Conservation (phyloP, 1,140 invertebrate species). For the Sycophila sp. region DNA sequence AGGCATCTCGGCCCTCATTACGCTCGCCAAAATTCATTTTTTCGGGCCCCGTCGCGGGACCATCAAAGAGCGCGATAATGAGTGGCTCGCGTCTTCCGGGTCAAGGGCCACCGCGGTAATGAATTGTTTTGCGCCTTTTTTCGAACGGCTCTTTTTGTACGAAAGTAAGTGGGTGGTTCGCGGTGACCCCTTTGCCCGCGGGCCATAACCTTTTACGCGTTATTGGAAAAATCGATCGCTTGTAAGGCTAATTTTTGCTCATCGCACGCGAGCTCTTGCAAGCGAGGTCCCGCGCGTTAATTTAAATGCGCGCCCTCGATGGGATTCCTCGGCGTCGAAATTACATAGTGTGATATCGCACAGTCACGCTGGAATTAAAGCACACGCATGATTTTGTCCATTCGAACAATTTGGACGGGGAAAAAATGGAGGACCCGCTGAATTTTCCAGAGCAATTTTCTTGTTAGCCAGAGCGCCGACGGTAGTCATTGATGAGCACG, state of each 20-base stretch:
- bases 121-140: conserved; percentile 54
- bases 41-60: conserved; percentile 35
- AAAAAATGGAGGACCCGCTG: too few species aligned
- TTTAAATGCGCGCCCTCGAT: background rate
- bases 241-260: background rate
- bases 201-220: background rate
- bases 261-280: too few species aligned
- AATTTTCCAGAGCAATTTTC: too few species aligned
- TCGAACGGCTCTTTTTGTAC: background rate
- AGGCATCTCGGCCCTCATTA: conserved; percentile 23
- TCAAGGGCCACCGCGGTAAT: conserved; percentile 61
- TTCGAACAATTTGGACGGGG: too few species aligned
- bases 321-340: background rate
- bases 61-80: conserved; percentile 59
- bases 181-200: background rate
- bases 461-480: background rate
- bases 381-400: too few species aligned
- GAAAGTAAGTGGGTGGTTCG: background rate
- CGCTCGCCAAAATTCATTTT: conserved; percentile 35
- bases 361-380: too few species aligned
- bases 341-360: too few species aligned
- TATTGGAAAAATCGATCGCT: conserved; percentile 29
- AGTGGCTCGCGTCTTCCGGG: conserved; percentile 58
- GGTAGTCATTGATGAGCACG: conserved; percentile 1
- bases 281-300: background rate